Evolutionary conservation across 2,797 vertebrate genomes (phyloP), one percentile per base, ranked within the genome.

Genomic region (Etheostoma perlongum): DNA sequence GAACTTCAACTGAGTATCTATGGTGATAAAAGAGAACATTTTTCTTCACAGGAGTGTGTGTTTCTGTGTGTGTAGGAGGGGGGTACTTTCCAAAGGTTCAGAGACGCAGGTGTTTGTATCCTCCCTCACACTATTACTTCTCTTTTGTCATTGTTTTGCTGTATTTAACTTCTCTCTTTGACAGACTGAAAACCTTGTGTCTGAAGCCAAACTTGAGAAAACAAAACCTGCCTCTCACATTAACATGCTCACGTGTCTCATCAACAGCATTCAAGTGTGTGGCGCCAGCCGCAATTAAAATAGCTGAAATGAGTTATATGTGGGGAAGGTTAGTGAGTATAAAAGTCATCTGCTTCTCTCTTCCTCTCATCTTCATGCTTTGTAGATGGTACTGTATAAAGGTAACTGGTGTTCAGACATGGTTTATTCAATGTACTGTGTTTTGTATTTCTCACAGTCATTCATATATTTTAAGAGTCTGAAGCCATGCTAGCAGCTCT

Each of bases 1-100:
- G 78, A 84, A 83, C 80, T 77, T 87, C 76, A 74, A 16, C 60
- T 64, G 81, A 60, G 90, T 90, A 82, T 88, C 91, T 89, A 90
- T 93, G 91, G 91, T 67, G 91, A 93, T 83, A 73, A 69, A 78
- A 81, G 74, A 74, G 79, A 84, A 87, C 75, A 83, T 8, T 85
- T 76, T 75, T 79, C 73, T 78, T 76, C 36, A 72, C 55, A 44
- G 52, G 23, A 72, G 85, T 73, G 65, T 62, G 71, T 83, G 75
- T 30, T 30, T 30, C 30, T 7, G 64, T 47, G 72, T 62, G 48
- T 54, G 69, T 68, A 18, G 72, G 75, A 64, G 76, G 73, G 36
- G 55, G 72, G 73, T 83, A 67, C 74, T 91, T 90, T 88, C 88
- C 82, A 88, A 82, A 87, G 79, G 74, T 69, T 23, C 49, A 87